Evolutionary conservation across 2,888 invertebrate genomes (phyloP).

Genomic region (Flexamia atlantica): DNA sequence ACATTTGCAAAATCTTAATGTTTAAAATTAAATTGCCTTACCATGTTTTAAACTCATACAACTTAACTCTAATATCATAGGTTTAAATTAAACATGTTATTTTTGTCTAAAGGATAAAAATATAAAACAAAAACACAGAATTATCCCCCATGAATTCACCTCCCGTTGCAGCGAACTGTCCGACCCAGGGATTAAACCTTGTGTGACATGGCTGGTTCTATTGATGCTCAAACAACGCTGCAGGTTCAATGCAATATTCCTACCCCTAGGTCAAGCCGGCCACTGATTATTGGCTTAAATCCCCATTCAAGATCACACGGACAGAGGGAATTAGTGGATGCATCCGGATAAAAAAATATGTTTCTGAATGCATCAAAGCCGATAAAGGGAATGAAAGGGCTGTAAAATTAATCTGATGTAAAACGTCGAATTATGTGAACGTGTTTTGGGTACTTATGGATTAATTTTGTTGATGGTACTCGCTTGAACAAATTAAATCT

Average conservation of each 20-base stretch:
- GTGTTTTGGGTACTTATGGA: neutral
- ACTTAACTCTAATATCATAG: too few species aligned
- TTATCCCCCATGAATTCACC: too few species aligned
- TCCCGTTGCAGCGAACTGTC: too few species aligned
- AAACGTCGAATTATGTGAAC: neutral
- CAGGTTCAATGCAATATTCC: neutral
- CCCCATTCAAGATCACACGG: neutral
- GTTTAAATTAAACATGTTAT: too few species aligned
- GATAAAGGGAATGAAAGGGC: conserved; percentile 16
- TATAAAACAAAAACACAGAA: too few species aligned
- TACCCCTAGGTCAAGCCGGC: conserved; percentile 3
- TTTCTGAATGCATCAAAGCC: neutral
- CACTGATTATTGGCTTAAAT: neutral
- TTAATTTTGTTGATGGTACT: conserved; percentile 6
- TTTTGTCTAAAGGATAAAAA: too few species aligned
- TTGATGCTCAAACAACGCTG: neutral
- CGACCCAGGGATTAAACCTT: too few species aligned
- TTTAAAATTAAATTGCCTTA: too few species aligned
- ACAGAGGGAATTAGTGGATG: conserved; percentile 24
- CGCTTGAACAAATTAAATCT: too few species aligned
- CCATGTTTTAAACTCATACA: too few species aligned
- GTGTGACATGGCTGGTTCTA: neutral
- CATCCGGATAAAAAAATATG: conserved; percentile 35
- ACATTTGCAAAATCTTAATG: too few species aligned
- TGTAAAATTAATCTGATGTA: conserved; percentile 17